Base-by-base conservation (phyloP, 2,797 vertebrate species). In the Myotis findleyi region DNA sequence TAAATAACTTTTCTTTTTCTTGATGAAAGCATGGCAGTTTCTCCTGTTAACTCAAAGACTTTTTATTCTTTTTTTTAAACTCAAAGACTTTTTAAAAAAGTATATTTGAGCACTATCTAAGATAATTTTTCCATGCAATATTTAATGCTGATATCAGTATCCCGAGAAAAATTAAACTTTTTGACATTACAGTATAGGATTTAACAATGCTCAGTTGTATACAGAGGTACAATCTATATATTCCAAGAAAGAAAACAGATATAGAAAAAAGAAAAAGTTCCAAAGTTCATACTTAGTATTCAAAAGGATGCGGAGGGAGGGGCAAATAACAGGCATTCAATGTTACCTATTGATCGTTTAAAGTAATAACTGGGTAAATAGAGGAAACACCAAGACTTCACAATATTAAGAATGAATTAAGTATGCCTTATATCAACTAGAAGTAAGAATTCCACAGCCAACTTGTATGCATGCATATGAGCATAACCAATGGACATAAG, bases 1-100 rank as follows among this genome's bases (percentile, higher is more conserved):
- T 91, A 87, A 95, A 76, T 84, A 69, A 75, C 87, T 73, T 89
- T 82, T 69, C 94, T 89, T 91, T 94, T 93, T 92, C 88, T 95
- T 94, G 79, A 76, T 91, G 62, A 94, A 97, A 95, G 84, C 73
- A 89, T 38, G 64, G 44, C 38, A 51, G 10, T 75, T 91, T 75
- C 38, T 95, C 94, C 68, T 87, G 36, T 89, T 92, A 73, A 87
- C 44, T 75, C 59, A 30, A 30, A 89, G n/a, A 68, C 30, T 66
- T 66, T 66, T 66, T 18, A 64, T 13, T 59, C 27, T 27, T 30
- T 62, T 62, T 62, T 62, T 89, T 88, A 62, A 47, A 27, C 25
- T 66, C 72, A 87, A 85, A 94, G 64, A 73, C 36, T 86, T 84
- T 81, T 86, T 75, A 11, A n/a, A 83, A 75, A 96, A 79, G 77